These are phyloP conservation scores for Hydrozoanthus tunicans DNA, from an alignment of 64 coral and sea anemone species.

Conservation along the genomic window DNA sequence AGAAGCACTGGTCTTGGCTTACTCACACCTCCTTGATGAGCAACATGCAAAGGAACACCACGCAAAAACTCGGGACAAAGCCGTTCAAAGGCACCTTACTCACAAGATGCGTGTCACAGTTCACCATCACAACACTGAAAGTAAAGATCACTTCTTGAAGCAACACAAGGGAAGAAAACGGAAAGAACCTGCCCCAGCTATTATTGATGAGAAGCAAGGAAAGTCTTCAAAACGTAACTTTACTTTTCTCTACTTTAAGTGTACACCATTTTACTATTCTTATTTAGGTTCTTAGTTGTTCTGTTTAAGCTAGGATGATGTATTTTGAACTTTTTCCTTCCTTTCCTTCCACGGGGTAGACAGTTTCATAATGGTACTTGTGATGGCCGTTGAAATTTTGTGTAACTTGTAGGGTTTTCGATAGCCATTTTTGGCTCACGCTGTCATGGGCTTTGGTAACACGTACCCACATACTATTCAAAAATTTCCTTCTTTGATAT, in stretches of 20 bases:
- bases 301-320: background rate
- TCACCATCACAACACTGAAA: background rate
- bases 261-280: background rate
- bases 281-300: background rate
- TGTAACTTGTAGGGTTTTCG: background rate
- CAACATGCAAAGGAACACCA: conserved; percentile 12
- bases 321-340: too few relatives aligned
- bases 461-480: background rate
- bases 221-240: background rate
- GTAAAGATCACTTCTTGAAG: background rate
- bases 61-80: background rate
- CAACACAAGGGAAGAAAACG: background rate
- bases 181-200: conserved; percentile 6
- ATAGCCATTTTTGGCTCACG: conserved; percentile 13
- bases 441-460: conserved; percentile 11
- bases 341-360: too few relatives aligned
- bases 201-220: background rate
- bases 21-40: conserved; percentile 12
- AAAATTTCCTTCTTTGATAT: background rate
- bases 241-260: background rate
- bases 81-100: background rate
- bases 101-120: conserved; percentile 47
- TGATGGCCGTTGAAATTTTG: too few relatives aligned
- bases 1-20: background rate
- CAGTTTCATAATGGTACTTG: too few relatives aligned